phyloP scores from a whole-genome alignment of 2,113 vertebrate genomes.

The Chitala chitala region DNA sequence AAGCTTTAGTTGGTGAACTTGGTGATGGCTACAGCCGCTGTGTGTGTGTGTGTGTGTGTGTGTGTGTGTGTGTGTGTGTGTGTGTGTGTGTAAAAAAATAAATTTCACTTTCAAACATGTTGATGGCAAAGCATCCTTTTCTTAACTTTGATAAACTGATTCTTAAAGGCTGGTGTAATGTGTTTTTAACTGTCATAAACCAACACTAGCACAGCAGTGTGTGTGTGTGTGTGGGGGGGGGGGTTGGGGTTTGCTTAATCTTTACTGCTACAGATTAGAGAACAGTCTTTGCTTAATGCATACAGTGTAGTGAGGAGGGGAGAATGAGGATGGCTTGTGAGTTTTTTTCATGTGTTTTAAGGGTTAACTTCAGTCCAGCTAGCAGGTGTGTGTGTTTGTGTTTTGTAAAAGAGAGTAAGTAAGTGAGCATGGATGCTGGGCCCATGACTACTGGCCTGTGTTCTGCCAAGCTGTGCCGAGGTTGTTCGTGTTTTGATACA shows the following conservation, averaged over 20 bases:
- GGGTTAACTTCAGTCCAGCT: conserved; percentile 12
- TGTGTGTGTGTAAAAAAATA: background rate
- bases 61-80: background rate
- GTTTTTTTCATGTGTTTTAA: background rate
- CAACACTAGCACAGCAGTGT: background rate
- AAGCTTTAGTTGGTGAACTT: background rate
- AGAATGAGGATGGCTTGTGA: background rate
- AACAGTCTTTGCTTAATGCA: background rate
- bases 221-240: background rate
- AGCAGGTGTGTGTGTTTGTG: conserved; percentile 1
- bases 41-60: background rate
- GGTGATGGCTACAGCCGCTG: background rate
- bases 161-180: background rate
- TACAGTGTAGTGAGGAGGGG: background rate
- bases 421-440: background rate
- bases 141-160: background rate
- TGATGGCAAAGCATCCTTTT: background rate
- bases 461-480: background rate
- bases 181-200: background rate
- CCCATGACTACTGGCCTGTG: background rate
- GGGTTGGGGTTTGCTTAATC: no score
- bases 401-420: no score
- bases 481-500: conserved; percentile 16
- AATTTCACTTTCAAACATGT: background rate
- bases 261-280: background rate